Evolutionary conservation across 2,888 invertebrate genomes (phyloP).

Genomic region (Monochamus alternatus): DNA sequence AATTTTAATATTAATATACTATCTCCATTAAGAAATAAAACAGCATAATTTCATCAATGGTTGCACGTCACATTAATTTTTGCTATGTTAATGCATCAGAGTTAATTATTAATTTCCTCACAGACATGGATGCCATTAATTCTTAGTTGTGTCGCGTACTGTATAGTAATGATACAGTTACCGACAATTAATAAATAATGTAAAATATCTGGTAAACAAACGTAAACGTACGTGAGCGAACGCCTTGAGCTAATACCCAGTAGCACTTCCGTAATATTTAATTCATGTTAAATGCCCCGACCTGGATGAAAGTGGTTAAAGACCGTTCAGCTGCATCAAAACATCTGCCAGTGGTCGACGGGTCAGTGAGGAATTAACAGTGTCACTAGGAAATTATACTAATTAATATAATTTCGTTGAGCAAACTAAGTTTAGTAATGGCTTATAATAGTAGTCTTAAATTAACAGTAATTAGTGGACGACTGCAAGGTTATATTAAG

Average conservation of each 20-base stretch:
- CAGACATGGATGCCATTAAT: slow-evolving; percentile 9
- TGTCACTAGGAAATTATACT: slow-evolving; percentile 46
- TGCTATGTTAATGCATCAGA: slow-evolving; percentile 1
- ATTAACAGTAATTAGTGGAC: slow-evolving; percentile 14
- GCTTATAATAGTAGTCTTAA: slow-evolving; percentile 16
- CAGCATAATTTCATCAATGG: slow-evolving; percentile 21
- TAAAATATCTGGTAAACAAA: slow-evolving; percentile 24
- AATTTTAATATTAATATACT: slow-evolving; percentile 28
- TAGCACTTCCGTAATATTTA: slow-evolving; percentile 26
- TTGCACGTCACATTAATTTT: slow-evolving; percentile 21
- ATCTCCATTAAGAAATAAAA: slow-evolving; percentile 25
- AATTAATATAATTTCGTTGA: slow-evolving; percentile 43
- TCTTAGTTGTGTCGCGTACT: slow-evolving; percentile 2
- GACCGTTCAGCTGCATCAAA: slow-evolving; percentile 45
- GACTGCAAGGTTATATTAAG: slow-evolving; percentile 8
- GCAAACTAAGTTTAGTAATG: slow-evolving; percentile 32
- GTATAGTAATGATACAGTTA: slow-evolving; percentile 13
- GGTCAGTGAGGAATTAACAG: slow-evolving; percentile 49
- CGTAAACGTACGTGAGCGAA: slow-evolving; percentile 21
- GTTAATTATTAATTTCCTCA: slow-evolving; percentile 25
- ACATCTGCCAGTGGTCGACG: slow-evolving; percentile 50
- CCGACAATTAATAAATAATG: slow-evolving; percentile 22
- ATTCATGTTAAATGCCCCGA: slow-evolving; percentile 25
- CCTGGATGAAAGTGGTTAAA: slow-evolving; percentile 24
- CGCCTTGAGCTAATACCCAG: slow-evolving; percentile 17